Evolutionary conservation across 2,888 invertebrate genomes (phyloP).

Genomic region (Mycalesis mineus): DNA sequence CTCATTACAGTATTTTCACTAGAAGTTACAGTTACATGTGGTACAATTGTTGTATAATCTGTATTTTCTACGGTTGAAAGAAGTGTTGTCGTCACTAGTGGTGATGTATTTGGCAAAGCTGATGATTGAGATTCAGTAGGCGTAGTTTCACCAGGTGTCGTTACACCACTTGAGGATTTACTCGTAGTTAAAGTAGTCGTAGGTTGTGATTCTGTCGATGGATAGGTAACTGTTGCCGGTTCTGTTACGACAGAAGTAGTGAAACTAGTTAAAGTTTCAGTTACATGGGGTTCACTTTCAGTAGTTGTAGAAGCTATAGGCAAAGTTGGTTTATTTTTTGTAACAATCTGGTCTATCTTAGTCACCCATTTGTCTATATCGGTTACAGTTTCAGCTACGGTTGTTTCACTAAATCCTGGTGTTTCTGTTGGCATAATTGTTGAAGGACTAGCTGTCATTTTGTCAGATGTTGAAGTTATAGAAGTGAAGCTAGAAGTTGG

Average conservation of each 20-base stretch:
- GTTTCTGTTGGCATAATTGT: neutral
- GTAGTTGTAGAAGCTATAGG: neutral
- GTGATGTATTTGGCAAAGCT: neutral
- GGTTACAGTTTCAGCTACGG: neutral
- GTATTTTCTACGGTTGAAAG: neutral
- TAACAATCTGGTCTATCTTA: neutral
- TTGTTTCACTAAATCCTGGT: neutral
- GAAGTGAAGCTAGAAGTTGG: neutral
- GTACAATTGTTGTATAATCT: neutral
- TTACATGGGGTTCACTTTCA: too few relatives aligned
- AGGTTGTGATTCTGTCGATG: too few relatives aligned
- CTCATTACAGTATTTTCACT: too few relatives aligned
- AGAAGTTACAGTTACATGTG: neutral
- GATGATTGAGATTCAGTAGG: neutral
- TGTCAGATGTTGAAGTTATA: neutral
- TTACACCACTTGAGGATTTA: too few relatives aligned
- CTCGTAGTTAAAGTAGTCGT: too few relatives aligned
- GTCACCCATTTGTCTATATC: neutral
- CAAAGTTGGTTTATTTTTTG: neutral
- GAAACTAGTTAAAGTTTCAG: neutral
- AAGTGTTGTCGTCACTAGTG: neutral
- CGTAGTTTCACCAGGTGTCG: too few relatives aligned
- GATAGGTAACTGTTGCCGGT: too few relatives aligned
- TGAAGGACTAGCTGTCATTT: neutral
- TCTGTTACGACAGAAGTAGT: too few relatives aligned